A percentile compares a stretch with the other conserved stretches of the same genome.
These are phyloP conservation scores for Sander vitreus DNA, from an alignment of 2,113 vertebrate genomes.

Conservation along the genomic window DNA sequence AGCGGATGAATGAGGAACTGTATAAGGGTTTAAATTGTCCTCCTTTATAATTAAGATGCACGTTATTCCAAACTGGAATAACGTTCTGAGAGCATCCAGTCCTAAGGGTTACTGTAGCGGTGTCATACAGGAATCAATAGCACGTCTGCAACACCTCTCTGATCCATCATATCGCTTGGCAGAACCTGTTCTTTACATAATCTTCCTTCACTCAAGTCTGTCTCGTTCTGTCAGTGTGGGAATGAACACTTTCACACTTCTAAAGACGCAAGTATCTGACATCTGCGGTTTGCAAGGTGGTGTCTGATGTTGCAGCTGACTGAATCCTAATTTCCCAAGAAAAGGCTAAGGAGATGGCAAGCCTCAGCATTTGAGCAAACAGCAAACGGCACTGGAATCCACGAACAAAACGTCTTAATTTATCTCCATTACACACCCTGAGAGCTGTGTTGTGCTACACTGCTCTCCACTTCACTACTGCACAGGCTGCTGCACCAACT, in stretches of 20 bases:
- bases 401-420: conserved; percentile 76
- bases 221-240: conserved; percentile 37
- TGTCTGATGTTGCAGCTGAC: conserved; percentile 67
- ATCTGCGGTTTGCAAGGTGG: conserved; percentile 69
- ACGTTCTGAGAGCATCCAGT: not conserved
- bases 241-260: conserved; percentile 59
- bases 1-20: not conserved
- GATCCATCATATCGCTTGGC: conserved; percentile 42
- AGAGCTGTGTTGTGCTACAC: conserved; percentile 62
- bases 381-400: conserved; percentile 55
- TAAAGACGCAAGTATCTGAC: conserved; percentile 59
- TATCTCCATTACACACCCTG: conserved; percentile 79
- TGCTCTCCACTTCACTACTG: conserved; percentile 51
- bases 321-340: conserved; percentile 71
- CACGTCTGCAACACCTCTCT: conserved; percentile 23
- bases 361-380: conserved; percentile 66
- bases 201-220: conserved; percentile 47
- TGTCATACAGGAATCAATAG: conserved; percentile 32
- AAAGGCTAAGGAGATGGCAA: conserved; percentile 68
- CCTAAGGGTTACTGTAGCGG: not conserved
- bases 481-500: conserved; percentile 43
- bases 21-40: not conserved
- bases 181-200: conserved; percentile 63
- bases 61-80: not conserved
- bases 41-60: conserved; percentile 34